Evolutionary conservation across 2,797 vertebrate genomes (phyloP).

Genomic region (Macropodus opercularis): DNA sequence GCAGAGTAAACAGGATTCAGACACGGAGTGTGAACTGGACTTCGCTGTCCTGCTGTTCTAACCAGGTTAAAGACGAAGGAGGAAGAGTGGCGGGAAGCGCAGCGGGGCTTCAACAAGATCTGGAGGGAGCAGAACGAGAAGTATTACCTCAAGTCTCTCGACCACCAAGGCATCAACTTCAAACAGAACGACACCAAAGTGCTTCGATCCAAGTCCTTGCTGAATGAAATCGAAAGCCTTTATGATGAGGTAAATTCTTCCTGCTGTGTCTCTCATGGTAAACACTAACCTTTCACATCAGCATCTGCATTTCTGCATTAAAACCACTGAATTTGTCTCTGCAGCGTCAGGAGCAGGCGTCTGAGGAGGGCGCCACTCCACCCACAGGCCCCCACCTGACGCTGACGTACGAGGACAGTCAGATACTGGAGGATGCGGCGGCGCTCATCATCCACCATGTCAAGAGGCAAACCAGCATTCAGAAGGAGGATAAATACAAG

Average conservation of each 20-base stretch:
- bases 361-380: constrained; percentile 87
- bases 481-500: constrained; percentile 99
- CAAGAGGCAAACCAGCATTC: constrained; percentile 95
- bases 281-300: not conserved
- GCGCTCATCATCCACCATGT: constrained; percentile 98
- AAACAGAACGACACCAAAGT: constrained; percentile 99
- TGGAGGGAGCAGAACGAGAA: constrained; percentile 99
- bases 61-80: constrained; percentile 97
- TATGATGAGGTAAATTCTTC: constrained; percentile 90
- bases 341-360: constrained; percentile 94
- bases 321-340: not conserved
- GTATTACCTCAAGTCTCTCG: constrained; percentile 98
- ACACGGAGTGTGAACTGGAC: not conserved
- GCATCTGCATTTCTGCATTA: not conserved
- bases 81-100: constrained; percentile 99
- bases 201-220: constrained; percentile 95
- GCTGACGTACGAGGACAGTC: constrained; percentile 92
- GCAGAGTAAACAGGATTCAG: not conserved
- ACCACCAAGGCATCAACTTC: constrained; percentile 99
- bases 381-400: constrained; percentile 91
- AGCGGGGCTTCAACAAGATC: constrained; percentile 98
- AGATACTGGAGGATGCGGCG: constrained; percentile 95
- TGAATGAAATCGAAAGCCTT: constrained; percentile 98
- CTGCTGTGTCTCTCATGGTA: not conserved
- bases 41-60: not conserved